Evolutionary conservation across 2,113 vertebrate genomes (phyloP), one percentile per base, ranked within the genome.

Genomic region (Clarias macrocephalus): DNA sequence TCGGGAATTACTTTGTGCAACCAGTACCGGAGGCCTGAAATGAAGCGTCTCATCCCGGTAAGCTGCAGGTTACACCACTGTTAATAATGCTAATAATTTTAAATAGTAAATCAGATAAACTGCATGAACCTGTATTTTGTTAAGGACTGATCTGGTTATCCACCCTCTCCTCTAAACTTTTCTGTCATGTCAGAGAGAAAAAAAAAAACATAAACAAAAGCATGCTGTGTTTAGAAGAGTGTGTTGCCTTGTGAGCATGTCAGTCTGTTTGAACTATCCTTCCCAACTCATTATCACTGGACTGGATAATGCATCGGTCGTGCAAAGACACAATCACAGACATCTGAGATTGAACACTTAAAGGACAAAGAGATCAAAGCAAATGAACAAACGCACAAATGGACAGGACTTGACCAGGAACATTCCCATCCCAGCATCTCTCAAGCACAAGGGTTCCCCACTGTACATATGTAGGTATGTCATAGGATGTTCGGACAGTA

Each of bases 401-500:
- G 85, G 86, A 90, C 89, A 92, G 87, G 87, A 90, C 89, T 89
- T 80, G 89, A 91, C 87, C 88, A 86, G 88, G 89, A 88, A 92
- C 91, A 93, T 92, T 93, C 93, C 94, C 91, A 91, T 85, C 80
- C 91, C 72, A 88, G 93, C 93, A 93, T 93, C 93, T 93, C 92
- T 94, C 91, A 94, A 93, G 93, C 92, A 93, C 89, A 93, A 94
- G 95, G 94, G 93, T 95, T 94, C 91, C 93, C 94, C 94, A 95
- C 94, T 95, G 95, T 95, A 95, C 94, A 94, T 96, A 95, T 95
- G 93, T 94, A 95, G 92, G 94, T 94, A 95, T 95, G 94, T 94
- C 89, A 90, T 60, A 87, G 92, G 88, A 93, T 93, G 94, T 93
- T 90, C 90, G 86, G 90, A 92, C 94, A 94, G 92, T 92, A 95